Percentiles rank a stretch among this genome's conserved stretches.
These are phyloP conservation scores for Strix occidentalis DNA, from an alignment of 2,797 vertebrate genomes.

Conservation along the genomic window DNA sequence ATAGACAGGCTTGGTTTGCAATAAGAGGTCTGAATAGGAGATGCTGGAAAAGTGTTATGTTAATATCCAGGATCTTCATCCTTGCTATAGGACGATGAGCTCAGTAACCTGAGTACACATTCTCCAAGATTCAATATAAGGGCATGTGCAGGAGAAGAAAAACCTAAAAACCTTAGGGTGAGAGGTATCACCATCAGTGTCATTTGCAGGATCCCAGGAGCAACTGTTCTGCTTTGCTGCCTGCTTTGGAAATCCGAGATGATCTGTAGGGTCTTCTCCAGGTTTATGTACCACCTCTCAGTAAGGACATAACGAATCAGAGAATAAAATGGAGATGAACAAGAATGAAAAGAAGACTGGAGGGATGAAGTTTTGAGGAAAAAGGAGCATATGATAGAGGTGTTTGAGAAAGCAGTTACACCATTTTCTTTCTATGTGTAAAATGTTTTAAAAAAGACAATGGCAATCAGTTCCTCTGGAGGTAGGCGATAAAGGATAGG, in stretches of 20 bases:
- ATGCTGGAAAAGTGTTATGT: not conserved
- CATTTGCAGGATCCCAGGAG: not conserved
- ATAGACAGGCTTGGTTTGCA: not conserved
- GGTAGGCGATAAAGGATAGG: fast-evolving
- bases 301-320: not conserved
- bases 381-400: not conserved
- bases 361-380: not conserved
- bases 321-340: not conserved
- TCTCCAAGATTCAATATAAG: not conserved
- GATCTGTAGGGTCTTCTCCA: not conserved
- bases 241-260: not conserved
- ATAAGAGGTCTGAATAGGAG: not conserved
- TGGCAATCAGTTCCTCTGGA: not conserved
- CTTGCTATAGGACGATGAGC: not conserved
- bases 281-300: not conserved
- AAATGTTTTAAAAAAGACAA: not conserved
- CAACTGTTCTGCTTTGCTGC: not conserved
- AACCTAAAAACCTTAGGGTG: not conserved
- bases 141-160: not conserved
- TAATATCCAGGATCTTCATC: not conserved
- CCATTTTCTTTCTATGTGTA: not conserved
- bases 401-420: not conserved
- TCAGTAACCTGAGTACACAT: not conserved
- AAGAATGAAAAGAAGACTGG: not conserved
- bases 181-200: not conserved